phyloP scores from a whole-genome alignment of 1,140 invertebrate genomes.

The Penaeus indicus region DNA sequence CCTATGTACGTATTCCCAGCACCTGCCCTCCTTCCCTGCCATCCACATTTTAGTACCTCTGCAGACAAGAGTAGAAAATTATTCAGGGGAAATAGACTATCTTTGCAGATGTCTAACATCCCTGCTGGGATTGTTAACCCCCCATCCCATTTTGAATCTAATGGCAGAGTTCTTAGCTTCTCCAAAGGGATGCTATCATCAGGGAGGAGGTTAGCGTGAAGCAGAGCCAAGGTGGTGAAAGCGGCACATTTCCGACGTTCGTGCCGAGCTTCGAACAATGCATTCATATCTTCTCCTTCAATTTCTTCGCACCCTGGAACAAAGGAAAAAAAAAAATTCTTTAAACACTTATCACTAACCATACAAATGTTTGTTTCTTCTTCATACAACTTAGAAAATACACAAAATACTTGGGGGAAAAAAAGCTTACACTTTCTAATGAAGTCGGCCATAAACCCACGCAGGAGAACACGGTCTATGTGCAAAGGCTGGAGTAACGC shows the following conservation, averaged over 20 bases:
- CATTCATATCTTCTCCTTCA: neutral
- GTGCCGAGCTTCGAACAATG: neutral
- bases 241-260: neutral
- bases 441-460: constrained; percentile 10
- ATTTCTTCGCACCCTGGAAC: neutral
- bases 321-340: neutral
- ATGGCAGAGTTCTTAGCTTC: too few relatives aligned
- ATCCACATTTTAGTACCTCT: too few relatives aligned
- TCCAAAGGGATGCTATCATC: neutral
- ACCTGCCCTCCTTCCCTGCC: neutral
- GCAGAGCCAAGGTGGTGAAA: constrained; percentile 3
- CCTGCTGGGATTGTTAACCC: too few relatives aligned
- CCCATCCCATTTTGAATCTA: too few relatives aligned
- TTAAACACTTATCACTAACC: too few relatives aligned
- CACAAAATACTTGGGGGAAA: neutral
- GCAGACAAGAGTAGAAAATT: too few relatives aligned
- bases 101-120: too few relatives aligned
- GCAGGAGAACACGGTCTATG: neutral
- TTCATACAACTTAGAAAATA: neutral
- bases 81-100: too few relatives aligned
- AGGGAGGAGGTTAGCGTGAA: constrained; percentile 40
- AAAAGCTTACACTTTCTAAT: constrained; percentile 24
- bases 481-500: neutral
- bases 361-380: neutral
- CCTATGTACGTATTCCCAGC: constrained; percentile 5